A percentile compares a stretch with the other conserved stretches of the same genome.
These are phyloP conservation scores for Xyrauchen texanus DNA, from an alignment of 2,113 vertebrate genomes.

Conservation along the genomic window DNA sequence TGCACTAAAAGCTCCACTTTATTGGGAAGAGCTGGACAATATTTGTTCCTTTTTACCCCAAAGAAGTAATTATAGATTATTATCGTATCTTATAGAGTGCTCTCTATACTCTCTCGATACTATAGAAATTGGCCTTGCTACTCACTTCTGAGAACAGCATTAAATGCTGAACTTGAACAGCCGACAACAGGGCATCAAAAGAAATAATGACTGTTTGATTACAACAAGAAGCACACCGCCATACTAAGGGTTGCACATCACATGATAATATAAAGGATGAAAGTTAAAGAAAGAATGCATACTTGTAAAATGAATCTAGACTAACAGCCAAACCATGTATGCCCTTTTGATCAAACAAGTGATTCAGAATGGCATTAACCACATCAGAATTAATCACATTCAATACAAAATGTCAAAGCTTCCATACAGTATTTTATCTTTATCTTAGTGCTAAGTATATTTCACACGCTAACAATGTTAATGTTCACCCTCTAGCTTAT, in stretches of 20 bases:
- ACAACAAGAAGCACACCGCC: not conserved
- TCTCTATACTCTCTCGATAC: not conserved
- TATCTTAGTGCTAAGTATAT: not conserved
- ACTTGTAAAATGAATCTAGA: not conserved
- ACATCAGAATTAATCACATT: not conserved
- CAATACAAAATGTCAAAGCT: not conserved
- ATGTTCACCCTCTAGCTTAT: not conserved
- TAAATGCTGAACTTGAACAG: not conserved
- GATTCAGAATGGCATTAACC: not conserved
- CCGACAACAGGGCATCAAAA: not conserved
- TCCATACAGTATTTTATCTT: not conserved
- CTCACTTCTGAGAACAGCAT: not conserved
- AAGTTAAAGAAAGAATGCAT: not conserved
- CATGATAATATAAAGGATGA: not conserved
- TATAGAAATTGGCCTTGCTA: not conserved
- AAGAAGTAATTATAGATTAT: slow-evolving; percentile 5
- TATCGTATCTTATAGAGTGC: slow-evolving; percentile 1
- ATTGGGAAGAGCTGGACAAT: not conserved
- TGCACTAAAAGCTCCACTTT: not conserved
- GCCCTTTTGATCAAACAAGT: not conserved
- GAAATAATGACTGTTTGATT: not conserved
- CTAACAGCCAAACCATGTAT: no score
- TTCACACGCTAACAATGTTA: not conserved
- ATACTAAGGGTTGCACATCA: not conserved
- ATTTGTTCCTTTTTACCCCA: slow-evolving; percentile 1